Conservation (phyloP, 2,797 vertebrate genomes). For the Cuculus canorus region DNA sequence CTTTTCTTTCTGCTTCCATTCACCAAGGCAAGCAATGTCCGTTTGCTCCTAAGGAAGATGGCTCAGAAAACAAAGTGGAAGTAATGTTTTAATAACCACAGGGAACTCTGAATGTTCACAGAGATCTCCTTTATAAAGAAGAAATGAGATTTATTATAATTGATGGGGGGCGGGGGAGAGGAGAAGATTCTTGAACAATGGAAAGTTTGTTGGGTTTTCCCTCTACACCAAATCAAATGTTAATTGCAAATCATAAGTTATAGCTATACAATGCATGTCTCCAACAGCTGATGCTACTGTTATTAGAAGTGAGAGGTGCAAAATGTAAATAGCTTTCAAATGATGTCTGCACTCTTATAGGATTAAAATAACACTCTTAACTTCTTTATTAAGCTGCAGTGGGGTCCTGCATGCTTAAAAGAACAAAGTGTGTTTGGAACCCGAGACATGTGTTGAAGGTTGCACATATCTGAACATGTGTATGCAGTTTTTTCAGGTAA, state of each 20-base stretch:
- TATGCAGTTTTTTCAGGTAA: conserved; percentile 57
- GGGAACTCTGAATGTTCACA: conserved; percentile 22
- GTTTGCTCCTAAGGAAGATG: conserved; percentile 5
- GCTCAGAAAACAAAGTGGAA: conserved; percentile 62
- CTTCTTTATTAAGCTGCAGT: conserved; percentile 17
- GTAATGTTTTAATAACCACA: conserved; percentile 48
- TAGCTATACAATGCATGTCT: not conserved
- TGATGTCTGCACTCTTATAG: conserved; percentile 25
- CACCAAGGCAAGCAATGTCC: not conserved
- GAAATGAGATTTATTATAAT: conserved; percentile 46
- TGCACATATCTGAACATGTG: conserved; percentile 61
- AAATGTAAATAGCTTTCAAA: conserved; percentile 58
- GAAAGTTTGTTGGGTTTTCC: conserved; percentile 26
- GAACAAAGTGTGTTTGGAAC: conserved; percentile 25
- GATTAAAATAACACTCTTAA: not conserved
- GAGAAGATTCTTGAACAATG: conserved; percentile 33
- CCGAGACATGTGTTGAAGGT: conserved; percentile 59
- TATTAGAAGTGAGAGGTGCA: not conserved
- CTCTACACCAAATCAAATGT: conserved; percentile 39
- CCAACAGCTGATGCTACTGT: conserved; percentile 33
- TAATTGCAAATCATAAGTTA: conserved; percentile 40
- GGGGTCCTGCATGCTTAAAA: conserved; percentile 35
- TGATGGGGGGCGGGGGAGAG: conserved; percentile 16
- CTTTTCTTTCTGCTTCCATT: not conserved
- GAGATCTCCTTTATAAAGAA: conserved; percentile 33